A percentile compares a stretch with the other conserved stretches of the same genome.
Conservation (phyloP, 2,113 vertebrate species). For the Chroicocephalus ridibundus region DNA sequence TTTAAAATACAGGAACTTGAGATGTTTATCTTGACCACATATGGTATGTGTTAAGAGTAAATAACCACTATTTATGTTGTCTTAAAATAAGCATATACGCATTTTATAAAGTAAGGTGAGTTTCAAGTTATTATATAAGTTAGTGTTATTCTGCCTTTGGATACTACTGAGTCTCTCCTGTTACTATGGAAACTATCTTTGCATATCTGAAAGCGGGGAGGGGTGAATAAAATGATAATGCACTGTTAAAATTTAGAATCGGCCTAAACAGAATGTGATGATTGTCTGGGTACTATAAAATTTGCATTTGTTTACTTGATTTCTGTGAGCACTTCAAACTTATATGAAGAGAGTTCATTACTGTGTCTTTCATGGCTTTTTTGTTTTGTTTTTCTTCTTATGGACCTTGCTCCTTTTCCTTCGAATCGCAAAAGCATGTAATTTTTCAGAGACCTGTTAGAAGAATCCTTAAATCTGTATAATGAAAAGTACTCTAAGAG, state of each 20-base stretch:
- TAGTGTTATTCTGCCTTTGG: background rate
- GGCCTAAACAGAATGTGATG: background rate
- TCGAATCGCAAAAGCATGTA: background rate
- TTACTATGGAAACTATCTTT: slow-evolving; percentile 34
- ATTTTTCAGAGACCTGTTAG: background rate
- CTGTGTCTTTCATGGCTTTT: background rate
- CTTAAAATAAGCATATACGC: background rate
- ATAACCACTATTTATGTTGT: background rate
- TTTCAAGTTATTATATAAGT: slow-evolving; percentile 20
- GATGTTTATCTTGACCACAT: background rate
- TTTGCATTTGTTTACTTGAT: background rate
- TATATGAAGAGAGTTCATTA: background rate
- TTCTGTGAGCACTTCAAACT: background rate
- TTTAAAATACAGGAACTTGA: background rate
- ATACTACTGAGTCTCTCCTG: slow-evolving; percentile 22
- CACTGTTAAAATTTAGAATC: background rate
- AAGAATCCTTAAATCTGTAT: background rate
- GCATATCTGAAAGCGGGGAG: background rate
- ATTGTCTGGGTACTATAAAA: background rate
- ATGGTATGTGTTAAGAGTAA: background rate
- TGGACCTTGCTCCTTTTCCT: background rate
- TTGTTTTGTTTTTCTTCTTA: background rate
- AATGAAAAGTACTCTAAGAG: background rate
- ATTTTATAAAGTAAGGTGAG: background rate
- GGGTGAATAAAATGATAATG: background rate